These are phyloP conservation scores for Hippocampus mohnikei DNA, from an alignment of 2,113 vertebrate genomes.

Conservation along the genomic window DNA sequence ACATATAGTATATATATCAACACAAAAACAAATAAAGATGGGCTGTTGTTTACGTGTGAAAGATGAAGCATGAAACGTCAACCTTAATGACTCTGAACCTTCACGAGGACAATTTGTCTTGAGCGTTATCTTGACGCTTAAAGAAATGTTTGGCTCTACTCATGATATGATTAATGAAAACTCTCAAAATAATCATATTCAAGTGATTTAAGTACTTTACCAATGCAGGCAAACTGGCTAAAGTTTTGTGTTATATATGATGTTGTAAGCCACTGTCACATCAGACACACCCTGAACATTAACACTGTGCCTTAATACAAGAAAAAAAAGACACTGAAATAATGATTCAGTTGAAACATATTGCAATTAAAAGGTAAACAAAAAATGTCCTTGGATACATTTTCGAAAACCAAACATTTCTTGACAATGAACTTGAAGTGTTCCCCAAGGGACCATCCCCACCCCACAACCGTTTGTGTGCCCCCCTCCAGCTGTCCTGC, in stretches of 20 bases:
- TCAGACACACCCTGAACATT: too few species aligned
- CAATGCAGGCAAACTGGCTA: neutral
- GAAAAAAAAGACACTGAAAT: too few species aligned
- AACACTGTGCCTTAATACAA: too few species aligned
- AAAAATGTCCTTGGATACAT: too few species aligned
- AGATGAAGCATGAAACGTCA: slow-evolving; percentile 7
- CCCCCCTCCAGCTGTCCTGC: too few species aligned
- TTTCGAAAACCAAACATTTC: too few species aligned
- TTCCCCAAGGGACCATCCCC: too few species aligned
- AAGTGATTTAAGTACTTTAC: neutral
- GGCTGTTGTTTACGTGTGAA: neutral
- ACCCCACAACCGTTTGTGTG: too few species aligned
- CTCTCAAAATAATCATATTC: slow-evolving; percentile 1
- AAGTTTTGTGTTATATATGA: neutral
- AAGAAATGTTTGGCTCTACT: slow-evolving; percentile 4
- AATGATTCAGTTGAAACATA: too few species aligned
- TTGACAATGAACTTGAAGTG: too few species aligned
- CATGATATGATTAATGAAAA: neutral
- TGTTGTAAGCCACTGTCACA: too few species aligned
- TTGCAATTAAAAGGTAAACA: too few species aligned
- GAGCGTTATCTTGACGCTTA: slow-evolving; percentile 5
- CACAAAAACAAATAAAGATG: neutral
- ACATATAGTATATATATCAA: neutral
- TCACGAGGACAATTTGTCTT: slow-evolving; percentile 6
- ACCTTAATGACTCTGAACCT: neutral